A percentile compares a stretch with the other conserved stretches of the same genome.
These are phyloP conservation scores for Agrochola litura DNA, from an alignment of 2,888 invertebrate species.

Conservation along the genomic window DNA sequence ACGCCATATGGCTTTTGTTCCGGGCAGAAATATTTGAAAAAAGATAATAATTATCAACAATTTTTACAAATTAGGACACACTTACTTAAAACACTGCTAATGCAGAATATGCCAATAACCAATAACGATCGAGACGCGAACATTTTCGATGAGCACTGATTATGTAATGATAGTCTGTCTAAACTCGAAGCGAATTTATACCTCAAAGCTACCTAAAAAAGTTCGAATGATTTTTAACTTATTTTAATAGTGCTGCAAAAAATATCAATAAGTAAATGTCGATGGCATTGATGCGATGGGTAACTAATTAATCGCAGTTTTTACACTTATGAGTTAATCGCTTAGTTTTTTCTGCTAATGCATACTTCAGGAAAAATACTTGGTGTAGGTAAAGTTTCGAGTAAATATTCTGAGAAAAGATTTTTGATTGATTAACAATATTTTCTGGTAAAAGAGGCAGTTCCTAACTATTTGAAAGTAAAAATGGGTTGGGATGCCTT, in stretches of 20 bases:
- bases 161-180: slow-evolving; percentile 11
- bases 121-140: slow-evolving; percentile 5
- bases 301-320: neutral
- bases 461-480: neutral
- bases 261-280: neutral
- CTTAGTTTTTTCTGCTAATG: neutral
- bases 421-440: neutral
- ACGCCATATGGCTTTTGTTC: neutral
- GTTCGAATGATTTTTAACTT: neutral
- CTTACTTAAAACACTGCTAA: slow-evolving; percentile 36
- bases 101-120: slow-evolving; percentile 28
- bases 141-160: slow-evolving; percentile 22
- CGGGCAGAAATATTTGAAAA: neutral
- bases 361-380: neutral
- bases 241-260: slow-evolving; percentile 8
- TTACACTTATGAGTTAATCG: neutral
- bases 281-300: neutral
- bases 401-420: neutral
- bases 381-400: neutral
- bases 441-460: neutral
- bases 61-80: neutral
- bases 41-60: neutral
- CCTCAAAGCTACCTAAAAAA: slow-evolving; percentile 5
- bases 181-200: slow-evolving; percentile 22
- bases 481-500: no score